A percentile compares a stretch with the other conserved stretches of the same genome.
Evolutionary conservation across 2,888 invertebrate genomes (phyloP).

Genomic region (Morpho achilles): DNA sequence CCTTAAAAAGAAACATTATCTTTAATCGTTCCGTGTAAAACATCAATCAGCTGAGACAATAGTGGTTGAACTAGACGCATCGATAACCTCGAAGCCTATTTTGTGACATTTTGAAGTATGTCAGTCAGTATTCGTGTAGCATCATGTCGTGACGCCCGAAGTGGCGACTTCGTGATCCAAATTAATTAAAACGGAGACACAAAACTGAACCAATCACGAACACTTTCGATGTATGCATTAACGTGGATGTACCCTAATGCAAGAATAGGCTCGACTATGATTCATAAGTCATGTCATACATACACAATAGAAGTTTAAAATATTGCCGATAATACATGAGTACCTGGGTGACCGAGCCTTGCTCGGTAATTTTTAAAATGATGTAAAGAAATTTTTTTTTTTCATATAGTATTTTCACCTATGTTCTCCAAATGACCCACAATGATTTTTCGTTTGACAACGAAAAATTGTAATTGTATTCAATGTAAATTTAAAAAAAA

Average conservation of each 20-base stretch:
- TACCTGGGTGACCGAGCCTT: too few relatives aligned
- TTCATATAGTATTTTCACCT: too few relatives aligned
- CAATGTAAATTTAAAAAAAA: too few relatives aligned
- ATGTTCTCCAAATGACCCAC: too few relatives aligned
- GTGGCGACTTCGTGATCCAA: conserved; percentile 78
- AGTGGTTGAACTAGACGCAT: conserved; percentile 7
- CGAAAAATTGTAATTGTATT: too few relatives aligned
- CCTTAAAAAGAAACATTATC: not conserved
- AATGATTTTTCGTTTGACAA: too few relatives aligned
- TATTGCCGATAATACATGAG: too few relatives aligned
- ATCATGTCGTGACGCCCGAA: conserved; percentile 72
- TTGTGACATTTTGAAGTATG: conserved; percentile 78
- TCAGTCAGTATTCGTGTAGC: conserved; percentile 62
- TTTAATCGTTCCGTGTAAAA: not conserved
- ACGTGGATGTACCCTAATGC: conserved; percentile 46
- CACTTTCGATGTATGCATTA: conserved; percentile 48
- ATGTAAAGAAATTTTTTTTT: too few relatives aligned
- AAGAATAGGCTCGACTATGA: too few relatives aligned
- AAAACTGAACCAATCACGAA: conserved; percentile 75
- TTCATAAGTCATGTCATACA: too few relatives aligned
- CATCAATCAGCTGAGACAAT: conserved; percentile 31
- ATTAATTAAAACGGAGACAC: conserved; percentile 78
- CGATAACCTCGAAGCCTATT: conserved; percentile 61
- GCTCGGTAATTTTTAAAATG: too few relatives aligned
- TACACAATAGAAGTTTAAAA: too few relatives aligned